Evolutionary conservation across 2,113 vertebrate species (phyloP).

Genomic region (Hiodon tergisus): DNA sequence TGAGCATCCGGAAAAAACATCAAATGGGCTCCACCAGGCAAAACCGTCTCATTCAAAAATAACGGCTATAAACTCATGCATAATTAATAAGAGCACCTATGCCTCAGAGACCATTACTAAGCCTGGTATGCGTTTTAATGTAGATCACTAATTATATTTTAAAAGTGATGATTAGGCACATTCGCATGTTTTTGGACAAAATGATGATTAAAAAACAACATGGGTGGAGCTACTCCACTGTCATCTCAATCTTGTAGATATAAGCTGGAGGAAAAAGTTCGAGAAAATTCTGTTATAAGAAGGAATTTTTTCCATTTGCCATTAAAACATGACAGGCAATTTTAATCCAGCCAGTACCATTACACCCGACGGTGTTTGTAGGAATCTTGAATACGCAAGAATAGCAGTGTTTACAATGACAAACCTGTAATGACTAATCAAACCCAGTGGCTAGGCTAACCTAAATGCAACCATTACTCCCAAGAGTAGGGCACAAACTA

Average conservation of each 20-base stretch:
- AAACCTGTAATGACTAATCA: too few species aligned
- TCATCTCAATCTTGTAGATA: not conserved
- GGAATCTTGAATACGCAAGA: too few species aligned
- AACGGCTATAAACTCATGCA: constrained; percentile 27
- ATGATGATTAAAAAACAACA: constrained; percentile 38
- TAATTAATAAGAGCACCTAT: constrained; percentile 44
- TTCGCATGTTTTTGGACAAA: constrained; percentile 8
- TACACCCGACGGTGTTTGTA: too few species aligned
- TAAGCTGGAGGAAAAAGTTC: too few species aligned
- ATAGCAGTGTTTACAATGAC: too few species aligned
- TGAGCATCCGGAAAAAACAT: not conserved
- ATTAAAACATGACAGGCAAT: too few species aligned
- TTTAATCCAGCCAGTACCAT: too few species aligned
- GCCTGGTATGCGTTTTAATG: constrained; percentile 40
- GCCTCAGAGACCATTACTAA: constrained; percentile 39
- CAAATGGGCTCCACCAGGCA: not conserved
- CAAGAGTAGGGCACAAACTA: too few species aligned
- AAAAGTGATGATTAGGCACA: constrained; percentile 33
- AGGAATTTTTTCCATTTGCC: too few species aligned
- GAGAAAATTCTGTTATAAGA: too few species aligned
- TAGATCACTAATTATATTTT: constrained; percentile 44
- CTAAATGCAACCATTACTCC: too few species aligned
- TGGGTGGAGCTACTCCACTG: not conserved
- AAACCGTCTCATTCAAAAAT: constrained; percentile 22
- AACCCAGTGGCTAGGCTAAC: too few species aligned